Evolutionary conservation across 2,113 vertebrate genomes (phyloP).

Genomic region (Bothrops jararaca): DNA sequence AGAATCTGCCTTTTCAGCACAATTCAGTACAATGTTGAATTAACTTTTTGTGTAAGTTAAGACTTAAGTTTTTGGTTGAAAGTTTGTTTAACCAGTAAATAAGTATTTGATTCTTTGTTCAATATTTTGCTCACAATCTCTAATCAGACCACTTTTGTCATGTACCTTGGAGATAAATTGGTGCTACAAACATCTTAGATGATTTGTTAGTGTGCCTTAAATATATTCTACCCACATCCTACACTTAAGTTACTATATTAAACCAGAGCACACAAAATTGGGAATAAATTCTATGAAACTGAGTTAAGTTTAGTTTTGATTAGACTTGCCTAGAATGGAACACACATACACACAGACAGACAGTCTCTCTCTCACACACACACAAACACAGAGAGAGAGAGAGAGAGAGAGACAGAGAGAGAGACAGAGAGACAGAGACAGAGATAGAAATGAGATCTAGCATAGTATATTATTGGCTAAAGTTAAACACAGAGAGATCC

Average conservation of each 20-base stretch:
- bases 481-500: not conserved
- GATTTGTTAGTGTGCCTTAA: not conserved
- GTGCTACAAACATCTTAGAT: not conserved
- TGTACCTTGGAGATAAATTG: not conserved
- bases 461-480: not conserved
- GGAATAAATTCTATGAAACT: not conserved
- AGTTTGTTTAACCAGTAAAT: not conserved
- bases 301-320: not conserved
- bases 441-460: not conserved
- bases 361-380: no score
- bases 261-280: not conserved
- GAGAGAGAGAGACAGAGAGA: no score
- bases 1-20: not conserved
- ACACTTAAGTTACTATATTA: not conserved
- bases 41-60: not conserved
- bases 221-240: not conserved
- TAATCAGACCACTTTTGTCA: not conserved
- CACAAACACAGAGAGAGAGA: no score
- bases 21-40: not conserved
- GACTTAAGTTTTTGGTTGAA: not conserved
- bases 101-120: not conserved
- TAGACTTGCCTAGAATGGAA: not conserved
- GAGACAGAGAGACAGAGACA: fast-evolving
- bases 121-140: not conserved
- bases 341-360: no score